Evolutionary conservation across 2,888 invertebrate species (phyloP).

Genomic region (Xylophagus ater): DNA sequence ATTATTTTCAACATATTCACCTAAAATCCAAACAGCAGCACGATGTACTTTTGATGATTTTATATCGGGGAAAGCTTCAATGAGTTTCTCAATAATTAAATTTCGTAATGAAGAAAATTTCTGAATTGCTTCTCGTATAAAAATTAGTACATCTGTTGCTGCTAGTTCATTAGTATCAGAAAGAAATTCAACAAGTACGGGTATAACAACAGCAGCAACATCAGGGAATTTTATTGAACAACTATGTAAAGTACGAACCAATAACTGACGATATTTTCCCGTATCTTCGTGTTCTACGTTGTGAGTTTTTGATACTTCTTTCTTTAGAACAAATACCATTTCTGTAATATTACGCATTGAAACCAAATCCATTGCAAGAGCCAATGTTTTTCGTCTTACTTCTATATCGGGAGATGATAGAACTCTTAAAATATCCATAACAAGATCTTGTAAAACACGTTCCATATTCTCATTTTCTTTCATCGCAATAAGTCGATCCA

Average conservation of each 20-base stretch:
- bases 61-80: slow-evolving; percentile 73
- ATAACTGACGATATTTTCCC: slow-evolving; percentile 86
- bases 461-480: slow-evolving; percentile 74
- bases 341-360: slow-evolving; percentile 89
- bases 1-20: slow-evolving; percentile 79
- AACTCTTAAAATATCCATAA: slow-evolving; percentile 96
- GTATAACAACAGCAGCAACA: slow-evolving; percentile 86
- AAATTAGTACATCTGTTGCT: slow-evolving; percentile 87
- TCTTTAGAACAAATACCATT: slow-evolving; percentile 84
- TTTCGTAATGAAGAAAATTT: slow-evolving; percentile 72
- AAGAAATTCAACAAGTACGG: slow-evolving; percentile 87
- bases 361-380: slow-evolving; percentile 79
- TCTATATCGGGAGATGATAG: slow-evolving; percentile 88
- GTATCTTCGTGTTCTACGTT: slow-evolving; percentile 90
- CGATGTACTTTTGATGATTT: slow-evolving; percentile 86
- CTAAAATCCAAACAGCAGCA: slow-evolving; percentile 93
- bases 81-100: slow-evolving; percentile 64
- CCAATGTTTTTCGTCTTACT: slow-evolving; percentile 77
- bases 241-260: slow-evolving; percentile 88
- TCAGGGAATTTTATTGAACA: slow-evolving; percentile 94
- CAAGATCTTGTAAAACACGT: slow-evolving; percentile 73
- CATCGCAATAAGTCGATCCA: slow-evolving; percentile 84
- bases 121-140: slow-evolving; percentile 93
- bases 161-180: slow-evolving; percentile 82
- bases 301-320: slow-evolving; percentile 83